Evolutionary conservation across 2,113 vertebrate species (phyloP).

Genomic region (Muscicapa adusta): DNA sequence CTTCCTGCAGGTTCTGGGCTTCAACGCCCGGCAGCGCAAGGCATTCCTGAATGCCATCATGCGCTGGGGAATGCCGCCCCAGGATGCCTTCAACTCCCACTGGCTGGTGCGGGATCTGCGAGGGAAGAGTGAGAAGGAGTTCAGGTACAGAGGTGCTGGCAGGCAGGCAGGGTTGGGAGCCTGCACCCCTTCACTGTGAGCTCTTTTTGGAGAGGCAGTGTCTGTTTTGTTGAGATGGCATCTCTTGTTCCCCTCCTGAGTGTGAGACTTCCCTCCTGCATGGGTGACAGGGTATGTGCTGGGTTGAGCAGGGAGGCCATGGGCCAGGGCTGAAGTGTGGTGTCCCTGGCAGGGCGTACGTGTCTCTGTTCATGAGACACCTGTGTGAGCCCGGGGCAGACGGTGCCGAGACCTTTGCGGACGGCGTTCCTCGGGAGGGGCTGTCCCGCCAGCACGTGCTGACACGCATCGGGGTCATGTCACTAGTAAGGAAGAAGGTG

Average conservation of each 20-base stretch:
- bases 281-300: neutral
- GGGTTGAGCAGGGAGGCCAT: fast-evolving
- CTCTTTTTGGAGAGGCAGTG: neutral
- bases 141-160: slow-evolving; percentile 72
- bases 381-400: slow-evolving; percentile 94
- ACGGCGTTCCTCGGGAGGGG: slow-evolving; percentile 92
- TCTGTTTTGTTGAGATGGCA: neutral
- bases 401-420: slow-evolving; percentile 93
- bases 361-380: slow-evolving; percentile 97
- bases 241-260: neutral
- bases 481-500: slow-evolving; percentile 98
- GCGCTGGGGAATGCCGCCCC: slow-evolving; percentile 98
- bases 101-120: slow-evolving; percentile 95
- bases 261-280: fast-evolving
- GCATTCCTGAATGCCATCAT: slow-evolving; percentile 97
- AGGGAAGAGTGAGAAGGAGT: slow-evolving; percentile 96
- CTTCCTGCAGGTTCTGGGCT: slow-evolving; percentile 87
- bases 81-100: slow-evolving; percentile 97
- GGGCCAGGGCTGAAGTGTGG: neutral
- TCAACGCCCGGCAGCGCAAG: slow-evolving; percentile 95
- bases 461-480: slow-evolving; percentile 97
- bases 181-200: fast-evolving
- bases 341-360: slow-evolving; percentile 83
- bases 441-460: slow-evolving; percentile 96
- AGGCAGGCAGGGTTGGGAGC: neutral